phyloP scores from a whole-genome alignment of 2,888 invertebrate genomes.

The Tyria jacobaeae region DNA sequence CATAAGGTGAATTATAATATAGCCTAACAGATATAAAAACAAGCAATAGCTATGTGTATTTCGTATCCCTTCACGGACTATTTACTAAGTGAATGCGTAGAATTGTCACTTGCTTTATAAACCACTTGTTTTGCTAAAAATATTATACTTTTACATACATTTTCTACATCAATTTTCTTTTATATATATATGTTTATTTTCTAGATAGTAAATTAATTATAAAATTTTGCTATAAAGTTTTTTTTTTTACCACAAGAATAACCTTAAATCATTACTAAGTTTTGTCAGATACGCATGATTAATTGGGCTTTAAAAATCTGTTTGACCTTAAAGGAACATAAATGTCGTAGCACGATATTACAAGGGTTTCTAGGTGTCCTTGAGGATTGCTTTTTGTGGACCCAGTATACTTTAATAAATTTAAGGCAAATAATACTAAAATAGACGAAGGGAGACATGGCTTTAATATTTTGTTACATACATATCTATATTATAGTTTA shows the following conservation, averaged over 20 bases:
- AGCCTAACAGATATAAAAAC: too few species aligned
- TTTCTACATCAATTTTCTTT: too few species aligned
- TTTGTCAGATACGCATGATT: constrained; percentile 24
- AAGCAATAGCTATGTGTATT: too few species aligned
- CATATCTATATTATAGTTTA: too few species aligned
- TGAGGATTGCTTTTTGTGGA: neutral
- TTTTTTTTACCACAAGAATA: constrained; percentile 8
- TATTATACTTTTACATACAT: too few species aligned
- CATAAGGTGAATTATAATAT: too few species aligned
- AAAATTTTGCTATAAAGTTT: neutral
- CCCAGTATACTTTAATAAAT: neutral
- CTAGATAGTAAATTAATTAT: too few species aligned
- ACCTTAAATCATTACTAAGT: constrained; percentile 14
- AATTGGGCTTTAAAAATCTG: constrained; percentile 26
- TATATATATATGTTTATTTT: too few species aligned
- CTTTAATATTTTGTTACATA: neutral
- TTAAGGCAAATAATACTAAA: neutral
- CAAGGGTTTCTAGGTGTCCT: constrained; percentile 1
- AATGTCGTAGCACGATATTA: constrained; percentile 1
- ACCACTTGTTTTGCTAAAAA: too few species aligned
- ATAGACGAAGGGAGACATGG: neutral
- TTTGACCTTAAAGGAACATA: constrained; percentile 15
- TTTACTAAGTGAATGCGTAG: too few species aligned
- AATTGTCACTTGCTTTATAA: too few species aligned
- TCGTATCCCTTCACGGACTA: too few species aligned